phyloP scores from a whole-genome alignment of 2,888 invertebrate genomes.

The Zaprionus bogoriensis region DNA sequence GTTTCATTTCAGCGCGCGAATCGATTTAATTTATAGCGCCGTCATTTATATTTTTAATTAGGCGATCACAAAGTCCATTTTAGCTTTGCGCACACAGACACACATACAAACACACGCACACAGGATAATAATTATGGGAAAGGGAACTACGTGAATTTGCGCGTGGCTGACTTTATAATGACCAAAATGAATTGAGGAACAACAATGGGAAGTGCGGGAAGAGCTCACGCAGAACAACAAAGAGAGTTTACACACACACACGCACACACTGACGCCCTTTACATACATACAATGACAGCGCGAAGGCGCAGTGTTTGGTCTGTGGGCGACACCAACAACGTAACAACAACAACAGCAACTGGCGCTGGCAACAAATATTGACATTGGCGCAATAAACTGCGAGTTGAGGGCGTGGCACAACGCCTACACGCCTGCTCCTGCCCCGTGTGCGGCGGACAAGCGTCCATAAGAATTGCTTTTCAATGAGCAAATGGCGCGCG shows the following conservation, averaged over 20 bases:
- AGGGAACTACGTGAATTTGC: constrained; percentile 45
- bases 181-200: constrained; percentile 5
- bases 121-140: constrained; percentile 46
- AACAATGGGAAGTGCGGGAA: constrained; percentile 2
- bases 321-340: constrained; percentile 17
- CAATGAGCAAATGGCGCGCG: constrained; percentile 52
- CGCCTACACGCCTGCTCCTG: neutral
- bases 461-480: constrained; percentile 37
- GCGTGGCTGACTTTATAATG: constrained; percentile 55
- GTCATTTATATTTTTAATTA: constrained; percentile 36
- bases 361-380: constrained; percentile 71
- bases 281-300: neutral
- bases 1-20: too few species aligned
- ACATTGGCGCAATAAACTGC: constrained; percentile 66
- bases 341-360: constrained; percentile 16
- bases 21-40: constrained; percentile 16
- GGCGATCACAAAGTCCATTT: constrained; percentile 13
- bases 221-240: constrained; percentile 27
- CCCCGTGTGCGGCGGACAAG: constrained; percentile 18
- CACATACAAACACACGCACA: neutral
- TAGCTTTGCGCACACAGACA: too few species aligned
- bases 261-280: neutral
- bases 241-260: constrained; percentile 12
- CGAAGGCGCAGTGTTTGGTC: constrained; percentile 21
- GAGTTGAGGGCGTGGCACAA: constrained; percentile 8